Evolutionary conservation across 2,888 invertebrate genomes (phyloP), one percentile per base, ranked within the genome.

Genomic region (Monochamus alternatus): DNA sequence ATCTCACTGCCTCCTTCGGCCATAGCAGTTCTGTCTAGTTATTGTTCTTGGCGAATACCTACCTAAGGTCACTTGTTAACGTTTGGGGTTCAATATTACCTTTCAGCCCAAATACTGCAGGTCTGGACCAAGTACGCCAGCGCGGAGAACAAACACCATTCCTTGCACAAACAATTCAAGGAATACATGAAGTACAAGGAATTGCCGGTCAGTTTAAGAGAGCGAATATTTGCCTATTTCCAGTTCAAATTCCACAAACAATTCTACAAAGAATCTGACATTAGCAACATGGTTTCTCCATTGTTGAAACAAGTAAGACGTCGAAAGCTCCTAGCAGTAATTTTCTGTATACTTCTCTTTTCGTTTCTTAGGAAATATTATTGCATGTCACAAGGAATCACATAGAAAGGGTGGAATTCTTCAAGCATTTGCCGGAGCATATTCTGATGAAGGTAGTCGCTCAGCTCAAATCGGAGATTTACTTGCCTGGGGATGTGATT

Each of bases 111-210:
- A 78, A 80, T 82, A n/a, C 67, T 85, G 70, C 84, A 84, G 73
- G 76, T 84, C 3, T 81, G 85, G 75, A 80, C 81, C 10, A 84
- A 82, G 69, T 84, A 85, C 68, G 78, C 81, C 14, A 82, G 80
- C 22, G 79, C 84, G 0, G 81, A 75, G 9, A 84, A 83, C 59
- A 86, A 86, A 64, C 86, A 85, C 72, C 81, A 84, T 73, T 81
- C 81, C 14, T 72, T 86, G 43, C 77, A 84, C 8, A 87, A 88
- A 68, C 90, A 90, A 78, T 81, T 90, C 32, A 83, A 87, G 51
- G 89, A 89, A 59, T 90, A 88, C 73, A 87, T 89, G 84, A 86
- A 84, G 2, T 87, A 89, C 78, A 90, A 90, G 74, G 89, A 89
- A 78, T 80, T 90, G 10, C 89, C 90, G 0, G 78, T 81, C 0